Evolutionary conservation across 1,140 invertebrate species (phyloP).

Genomic region (Cecropterus lyciades): DNA sequence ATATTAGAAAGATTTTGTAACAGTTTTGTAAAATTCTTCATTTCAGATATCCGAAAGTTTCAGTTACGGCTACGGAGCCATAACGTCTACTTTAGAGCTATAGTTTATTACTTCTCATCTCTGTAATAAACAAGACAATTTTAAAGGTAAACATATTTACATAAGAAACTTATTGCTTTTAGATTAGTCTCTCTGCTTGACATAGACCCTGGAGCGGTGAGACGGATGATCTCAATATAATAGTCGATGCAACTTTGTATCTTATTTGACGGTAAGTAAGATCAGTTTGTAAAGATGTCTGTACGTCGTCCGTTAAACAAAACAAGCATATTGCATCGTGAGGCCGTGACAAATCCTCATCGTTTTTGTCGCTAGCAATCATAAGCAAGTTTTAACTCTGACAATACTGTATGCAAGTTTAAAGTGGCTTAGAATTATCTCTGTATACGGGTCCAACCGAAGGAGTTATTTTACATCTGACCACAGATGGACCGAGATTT

Average conservation of each 20-base stretch:
- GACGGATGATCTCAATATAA: conserved; percentile 11
- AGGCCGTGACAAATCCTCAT: conserved; percentile 27
- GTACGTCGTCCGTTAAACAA: conserved; percentile 10
- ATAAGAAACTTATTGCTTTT: conserved; percentile 13
- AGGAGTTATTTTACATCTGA: no score
- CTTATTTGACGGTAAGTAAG: conserved; percentile 5
- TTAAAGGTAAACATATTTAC: conserved; percentile 23
- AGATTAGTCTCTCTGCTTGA: conserved; percentile 20
- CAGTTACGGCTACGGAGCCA: no score
- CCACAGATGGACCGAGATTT: no score
- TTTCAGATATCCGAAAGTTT: no score
- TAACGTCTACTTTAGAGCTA: no score
- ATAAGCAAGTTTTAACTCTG: neutral
- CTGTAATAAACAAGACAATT: no score
- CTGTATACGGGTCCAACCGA: no score
- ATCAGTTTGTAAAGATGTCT: neutral
- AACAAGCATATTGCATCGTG: conserved; percentile 18
- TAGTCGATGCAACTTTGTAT: conserved; percentile 1
- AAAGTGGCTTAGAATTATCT: no score
- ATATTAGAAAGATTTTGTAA: no score
- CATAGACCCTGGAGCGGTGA: conserved; percentile 28
- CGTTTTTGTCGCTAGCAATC: conserved; percentile 23
- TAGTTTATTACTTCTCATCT: neutral
- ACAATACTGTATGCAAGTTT: neutral
- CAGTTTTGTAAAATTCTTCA: no score